Evolutionary conservation across 2,888 invertebrate genomes (phyloP).

Genomic region (Mylabris sibirica): DNA sequence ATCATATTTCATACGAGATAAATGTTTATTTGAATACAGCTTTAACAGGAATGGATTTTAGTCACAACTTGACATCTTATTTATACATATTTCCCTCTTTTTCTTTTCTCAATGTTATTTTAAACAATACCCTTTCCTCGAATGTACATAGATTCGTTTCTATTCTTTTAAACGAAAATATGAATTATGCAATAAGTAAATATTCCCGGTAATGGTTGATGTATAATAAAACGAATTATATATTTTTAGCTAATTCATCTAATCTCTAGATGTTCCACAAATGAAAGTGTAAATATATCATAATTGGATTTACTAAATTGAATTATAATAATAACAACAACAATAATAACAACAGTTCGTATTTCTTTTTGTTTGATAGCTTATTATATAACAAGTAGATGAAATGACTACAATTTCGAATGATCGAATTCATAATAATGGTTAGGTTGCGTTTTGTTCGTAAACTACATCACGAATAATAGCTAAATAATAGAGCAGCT

Average conservation of each 20-base stretch:
- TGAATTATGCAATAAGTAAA: not conserved
- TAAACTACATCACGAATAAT: slow-evolving; percentile 25
- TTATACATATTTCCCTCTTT: slow-evolving; percentile 17
- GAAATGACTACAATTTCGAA: slow-evolving; percentile 16
- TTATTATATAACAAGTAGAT: slow-evolving; percentile 3
- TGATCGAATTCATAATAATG: slow-evolving; percentile 22
- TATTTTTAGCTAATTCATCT: not conserved
- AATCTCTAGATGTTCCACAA: not conserved
- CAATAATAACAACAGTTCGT: slow-evolving; percentile 1
- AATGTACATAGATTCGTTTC: not conserved
- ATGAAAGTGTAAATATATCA: not conserved
- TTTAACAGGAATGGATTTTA: slow-evolving; percentile 34
- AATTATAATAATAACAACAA: slow-evolving; percentile 15
- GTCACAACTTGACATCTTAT: slow-evolving; percentile 36
- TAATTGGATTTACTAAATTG: slow-evolving; percentile 9
- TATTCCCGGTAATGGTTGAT: not conserved
- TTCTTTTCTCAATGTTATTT: not conserved
- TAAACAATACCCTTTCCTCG: not conserved
- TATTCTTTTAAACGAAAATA: not conserved
- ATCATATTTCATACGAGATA: slow-evolving; percentile 34
- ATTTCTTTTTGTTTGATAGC: not conserved
- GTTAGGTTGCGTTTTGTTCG: slow-evolving; percentile 26
- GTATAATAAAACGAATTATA: not conserved
- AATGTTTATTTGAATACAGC: slow-evolving; percentile 36
- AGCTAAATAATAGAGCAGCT: slow-evolving; percentile 27